Percentiles rank a stretch among this genome's conserved stretches.
These are phyloP conservation scores for Eunapius fragilis DNA, from an alignment of 37 sponge, comb jelly and placozoan genomes.

Conservation along the genomic window DNA sequence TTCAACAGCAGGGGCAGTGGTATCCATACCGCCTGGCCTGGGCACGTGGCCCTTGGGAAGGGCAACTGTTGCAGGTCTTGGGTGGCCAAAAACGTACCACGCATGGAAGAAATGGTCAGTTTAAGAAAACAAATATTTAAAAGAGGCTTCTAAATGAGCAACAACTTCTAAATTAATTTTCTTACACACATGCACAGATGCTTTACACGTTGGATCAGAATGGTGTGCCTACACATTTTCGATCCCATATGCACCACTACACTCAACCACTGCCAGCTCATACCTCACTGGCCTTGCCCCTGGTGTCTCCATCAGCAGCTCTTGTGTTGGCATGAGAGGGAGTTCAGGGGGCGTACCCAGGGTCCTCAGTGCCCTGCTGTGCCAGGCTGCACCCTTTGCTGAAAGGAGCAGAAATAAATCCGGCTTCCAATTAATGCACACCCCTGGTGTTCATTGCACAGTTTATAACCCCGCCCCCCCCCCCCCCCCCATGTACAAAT, in stretches of 20 bases:
- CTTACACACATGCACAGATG: too few relatives aligned
- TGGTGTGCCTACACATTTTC: too few relatives aligned
- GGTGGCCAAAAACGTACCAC: not conserved
- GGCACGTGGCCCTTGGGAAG: not conserved
- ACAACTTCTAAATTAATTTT: too few relatives aligned
- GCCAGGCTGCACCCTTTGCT: not conserved
- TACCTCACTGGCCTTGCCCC: not conserved
- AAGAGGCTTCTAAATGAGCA: not conserved
- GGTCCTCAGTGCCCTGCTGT: not conserved
- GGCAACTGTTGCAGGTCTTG: not conserved
- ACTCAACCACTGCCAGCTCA: not conserved
- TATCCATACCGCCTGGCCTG: too few relatives aligned
- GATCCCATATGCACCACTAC: too few relatives aligned
- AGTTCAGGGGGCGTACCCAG: not conserved
- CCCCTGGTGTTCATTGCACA: too few relatives aligned
- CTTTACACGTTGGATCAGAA: too few relatives aligned
- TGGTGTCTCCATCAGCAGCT: not conserved
- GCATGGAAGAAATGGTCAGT: not conserved
- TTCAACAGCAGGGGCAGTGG: not conserved
- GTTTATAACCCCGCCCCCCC: too few relatives aligned
- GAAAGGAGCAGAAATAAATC: too few relatives aligned
- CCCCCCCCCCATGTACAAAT: too few relatives aligned
- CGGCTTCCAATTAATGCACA: too few relatives aligned
- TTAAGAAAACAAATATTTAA: not conserved
- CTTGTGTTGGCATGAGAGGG: not conserved